A percentile compares a stretch with the other conserved stretches of the same genome.
Conservation (phyloP, 2,888 invertebrate genomes). For the Horisme vitalbata region DNA sequence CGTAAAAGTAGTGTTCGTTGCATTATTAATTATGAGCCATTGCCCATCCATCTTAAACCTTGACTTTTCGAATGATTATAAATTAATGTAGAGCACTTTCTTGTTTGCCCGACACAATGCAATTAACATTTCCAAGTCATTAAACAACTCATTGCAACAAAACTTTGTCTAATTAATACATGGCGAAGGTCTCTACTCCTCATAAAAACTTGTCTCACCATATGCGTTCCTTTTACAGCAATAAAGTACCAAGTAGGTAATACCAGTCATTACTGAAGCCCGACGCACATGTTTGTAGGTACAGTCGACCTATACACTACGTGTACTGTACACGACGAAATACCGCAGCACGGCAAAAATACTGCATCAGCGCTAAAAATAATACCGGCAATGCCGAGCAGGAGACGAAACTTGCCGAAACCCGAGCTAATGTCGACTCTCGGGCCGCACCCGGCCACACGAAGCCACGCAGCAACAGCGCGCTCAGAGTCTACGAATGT, state of each 20-base stretch:
- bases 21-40: neutral
- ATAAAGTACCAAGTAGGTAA: slow-evolving; percentile 25
- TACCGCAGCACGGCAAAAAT: slow-evolving; percentile 59
- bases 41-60: neutral
- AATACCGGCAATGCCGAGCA: slow-evolving; percentile 40
- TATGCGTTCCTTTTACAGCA: slow-evolving; percentile 17
- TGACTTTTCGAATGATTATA: neutral
- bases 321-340: slow-evolving; percentile 35
- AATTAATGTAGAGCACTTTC: slow-evolving; percentile 1
- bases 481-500: slow-evolving; percentile 27
- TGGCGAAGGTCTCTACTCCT: slow-evolving; percentile 17
- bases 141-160: slow-evolving; percentile 8
- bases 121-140: slow-evolving; percentile 12
- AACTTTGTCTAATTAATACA: slow-evolving; percentile 17
- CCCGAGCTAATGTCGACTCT: slow-evolving; percentile 65
- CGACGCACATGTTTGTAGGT: slow-evolving; percentile 25
- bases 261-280: slow-evolving; percentile 33
- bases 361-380: slow-evolving; percentile 79
- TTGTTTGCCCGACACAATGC: slow-evolving; percentile 4
- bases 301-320: slow-evolving; percentile 17
- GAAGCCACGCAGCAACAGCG: slow-evolving; percentile 42
- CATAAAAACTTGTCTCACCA: slow-evolving; percentile 26
- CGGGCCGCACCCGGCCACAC: slow-evolving; percentile 43
- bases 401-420: slow-evolving; percentile 19
- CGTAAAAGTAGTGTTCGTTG: no score